These are phyloP conservation scores for Sarcophaga bullata DNA, from an alignment of 1,140 invertebrate genomes.

Conservation along the genomic window DNA sequence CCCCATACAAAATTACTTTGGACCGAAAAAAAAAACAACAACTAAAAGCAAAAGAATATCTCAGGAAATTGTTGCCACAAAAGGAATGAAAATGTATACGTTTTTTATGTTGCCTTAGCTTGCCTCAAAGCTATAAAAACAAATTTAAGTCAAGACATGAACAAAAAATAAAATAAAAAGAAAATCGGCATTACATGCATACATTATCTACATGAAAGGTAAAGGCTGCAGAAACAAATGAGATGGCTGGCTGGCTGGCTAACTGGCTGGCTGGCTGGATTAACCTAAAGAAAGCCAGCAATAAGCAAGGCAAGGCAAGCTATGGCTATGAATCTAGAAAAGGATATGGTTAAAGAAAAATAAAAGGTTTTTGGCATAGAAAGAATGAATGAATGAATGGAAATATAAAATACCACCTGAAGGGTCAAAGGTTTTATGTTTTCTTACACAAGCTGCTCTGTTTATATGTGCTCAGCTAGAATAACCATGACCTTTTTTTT, in stretches of 20 bases:
- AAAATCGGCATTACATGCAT: neutral
- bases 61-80: neutral
- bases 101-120: slow-evolving; percentile 18
- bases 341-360: neutral
- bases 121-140: neutral
- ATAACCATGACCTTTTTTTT: slow-evolving; percentile 26
- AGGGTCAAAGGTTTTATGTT: slow-evolving; percentile 24
- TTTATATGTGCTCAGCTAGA: neutral
- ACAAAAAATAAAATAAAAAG: no score
- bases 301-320: neutral
- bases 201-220: neutral
- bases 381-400: neutral
- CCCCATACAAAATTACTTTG: slow-evolving; percentile 8
- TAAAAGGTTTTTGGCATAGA: neutral
- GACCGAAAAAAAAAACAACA: neutral
- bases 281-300: no score
- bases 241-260: no score
- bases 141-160: neutral
- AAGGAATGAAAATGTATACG: no score
- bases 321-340: no score
- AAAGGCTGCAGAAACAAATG: neutral
- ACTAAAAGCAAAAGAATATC: neutral
- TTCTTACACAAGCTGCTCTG: neutral
- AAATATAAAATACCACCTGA: neutral
- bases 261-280: no score